Conservation (phyloP, 2,113 vertebrate species). For the Labeo rohita region DNA sequence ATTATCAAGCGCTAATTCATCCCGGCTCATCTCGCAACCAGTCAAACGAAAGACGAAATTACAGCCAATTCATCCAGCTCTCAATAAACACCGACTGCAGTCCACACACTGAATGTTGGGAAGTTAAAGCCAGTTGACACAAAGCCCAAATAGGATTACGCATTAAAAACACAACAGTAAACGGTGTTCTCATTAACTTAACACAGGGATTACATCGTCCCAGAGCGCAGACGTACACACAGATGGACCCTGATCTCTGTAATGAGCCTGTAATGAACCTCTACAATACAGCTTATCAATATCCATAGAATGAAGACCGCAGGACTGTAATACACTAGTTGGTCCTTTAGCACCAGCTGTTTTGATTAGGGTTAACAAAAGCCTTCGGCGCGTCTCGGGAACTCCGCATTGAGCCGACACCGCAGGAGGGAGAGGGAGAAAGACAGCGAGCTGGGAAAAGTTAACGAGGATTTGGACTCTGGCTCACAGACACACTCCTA, state of each 20-base stretch:
- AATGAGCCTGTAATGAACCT: slow-evolving; percentile 61
- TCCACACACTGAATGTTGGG: slow-evolving; percentile 70
- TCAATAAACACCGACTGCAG: slow-evolving; percentile 73
- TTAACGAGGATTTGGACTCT: slow-evolving; percentile 77
- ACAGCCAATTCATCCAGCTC: slow-evolving; percentile 78
- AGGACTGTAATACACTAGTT: slow-evolving; percentile 44
- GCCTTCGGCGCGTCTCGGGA: slow-evolving; percentile 68
- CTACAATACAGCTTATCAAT: slow-evolving; percentile 52
- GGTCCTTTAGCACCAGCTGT: slow-evolving; percentile 66
- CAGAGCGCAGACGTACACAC: slow-evolving; percentile 64
- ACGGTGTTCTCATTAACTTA: slow-evolving; percentile 64
- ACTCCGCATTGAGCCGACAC: slow-evolving; percentile 67
- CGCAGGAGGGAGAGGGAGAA: slow-evolving; percentile 62
- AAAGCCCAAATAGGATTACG: slow-evolving; percentile 71
- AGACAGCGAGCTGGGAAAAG: slow-evolving; percentile 68
- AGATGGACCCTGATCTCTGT: slow-evolving; percentile 60
- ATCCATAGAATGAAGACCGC: slow-evolving; percentile 14
- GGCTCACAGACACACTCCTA: slow-evolving; percentile 38
- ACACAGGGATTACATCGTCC: slow-evolving; percentile 67
- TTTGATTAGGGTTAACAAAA: slow-evolving; percentile 74
- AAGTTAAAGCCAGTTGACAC: slow-evolving; percentile 62
- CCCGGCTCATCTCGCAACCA: slow-evolving; percentile 60
- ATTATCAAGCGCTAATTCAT: slow-evolving; percentile 69
- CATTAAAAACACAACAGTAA: slow-evolving; percentile 65
- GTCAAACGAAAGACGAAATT: slow-evolving; percentile 68